Conservation (phyloP, 2,797 vertebrate species). For the Adrianichthys oophorus region DNA sequence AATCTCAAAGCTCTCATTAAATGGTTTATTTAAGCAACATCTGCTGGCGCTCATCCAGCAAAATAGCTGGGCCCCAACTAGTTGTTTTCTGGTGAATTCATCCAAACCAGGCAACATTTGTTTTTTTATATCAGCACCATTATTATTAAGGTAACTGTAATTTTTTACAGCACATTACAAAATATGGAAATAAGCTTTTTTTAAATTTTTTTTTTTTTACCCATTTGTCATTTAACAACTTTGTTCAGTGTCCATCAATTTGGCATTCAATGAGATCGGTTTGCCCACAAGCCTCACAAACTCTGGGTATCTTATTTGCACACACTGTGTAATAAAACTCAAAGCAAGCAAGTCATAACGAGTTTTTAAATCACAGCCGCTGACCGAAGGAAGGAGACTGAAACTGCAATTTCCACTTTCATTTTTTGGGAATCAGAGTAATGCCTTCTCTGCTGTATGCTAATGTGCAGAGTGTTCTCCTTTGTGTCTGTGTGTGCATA, state of each 20-base stretch:
- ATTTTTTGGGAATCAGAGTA: slow-evolving; percentile 49
- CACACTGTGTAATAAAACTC: slow-evolving; percentile 62
- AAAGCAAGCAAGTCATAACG: slow-evolving; percentile 64
- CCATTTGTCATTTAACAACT: slow-evolving; percentile 37
- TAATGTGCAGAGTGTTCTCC: slow-evolving; percentile 27
- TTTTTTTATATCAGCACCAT: slow-evolving; percentile 11
- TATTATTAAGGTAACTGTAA: slow-evolving; percentile 20
- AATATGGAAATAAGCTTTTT: slow-evolving; percentile 24
- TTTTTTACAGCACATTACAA: slow-evolving; percentile 28
- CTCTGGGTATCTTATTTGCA: slow-evolving; percentile 55
- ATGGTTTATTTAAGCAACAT: slow-evolving; percentile 34
- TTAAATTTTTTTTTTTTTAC: slow-evolving; percentile 38
- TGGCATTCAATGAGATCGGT: slow-evolving; percentile 38
- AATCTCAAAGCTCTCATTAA: slow-evolving; percentile 48
- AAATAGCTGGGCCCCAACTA: slow-evolving; percentile 25
- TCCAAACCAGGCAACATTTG: slow-evolving; percentile 14
- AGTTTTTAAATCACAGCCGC: slow-evolving; percentile 58
- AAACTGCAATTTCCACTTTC: slow-evolving; percentile 61
- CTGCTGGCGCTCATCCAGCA: slow-evolving; percentile 37
- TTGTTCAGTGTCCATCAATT: slow-evolving; percentile 29
- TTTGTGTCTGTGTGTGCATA: slow-evolving; percentile 24
- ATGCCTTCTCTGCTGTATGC: slow-evolving; percentile 38
- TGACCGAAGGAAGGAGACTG: slow-evolving; percentile 59
- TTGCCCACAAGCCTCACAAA: slow-evolving; percentile 47
- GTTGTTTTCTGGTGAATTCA: slow-evolving; percentile 19